These are phyloP conservation scores for Valencia hispanica DNA, from an alignment of 2,797 vertebrate genomes.

Conservation along the genomic window DNA sequence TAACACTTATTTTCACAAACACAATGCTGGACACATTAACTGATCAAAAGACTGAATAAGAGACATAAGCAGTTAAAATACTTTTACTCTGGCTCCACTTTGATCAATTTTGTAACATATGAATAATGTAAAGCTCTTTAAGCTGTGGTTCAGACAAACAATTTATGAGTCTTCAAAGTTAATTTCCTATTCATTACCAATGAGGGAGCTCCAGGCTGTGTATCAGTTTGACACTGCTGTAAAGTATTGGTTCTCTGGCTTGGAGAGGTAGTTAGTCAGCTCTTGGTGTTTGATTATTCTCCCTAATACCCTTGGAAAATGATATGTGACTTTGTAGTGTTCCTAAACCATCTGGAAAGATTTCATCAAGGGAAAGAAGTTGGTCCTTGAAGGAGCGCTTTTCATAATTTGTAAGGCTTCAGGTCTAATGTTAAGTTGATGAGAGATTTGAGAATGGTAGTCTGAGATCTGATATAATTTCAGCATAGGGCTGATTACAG, in stretches of 20 bases:
- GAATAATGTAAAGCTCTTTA: constrained; percentile 50
- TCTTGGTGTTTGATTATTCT: constrained; percentile 56
- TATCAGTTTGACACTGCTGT: constrained; percentile 45
- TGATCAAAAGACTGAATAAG: constrained; percentile 31
- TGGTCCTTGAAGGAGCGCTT: constrained; percentile 39
- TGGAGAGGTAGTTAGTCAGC: constrained; percentile 43
- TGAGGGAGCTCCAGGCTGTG: constrained; percentile 30
- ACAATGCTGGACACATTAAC: constrained; percentile 13
- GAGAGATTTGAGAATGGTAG: constrained; percentile 46
- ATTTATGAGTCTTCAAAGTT: constrained; percentile 51
- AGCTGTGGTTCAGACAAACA: constrained; percentile 40
- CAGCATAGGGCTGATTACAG: constrained; percentile 61
- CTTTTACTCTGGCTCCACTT: constrained; percentile 22
- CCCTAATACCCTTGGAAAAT: constrained; percentile 44
- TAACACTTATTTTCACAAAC: constrained; percentile 8
- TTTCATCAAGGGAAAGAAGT: constrained; percentile 47
- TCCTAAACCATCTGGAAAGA: constrained; percentile 38
- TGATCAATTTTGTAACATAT: constrained; percentile 28
- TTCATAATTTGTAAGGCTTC: constrained; percentile 59
- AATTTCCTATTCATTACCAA: constrained; percentile 55
- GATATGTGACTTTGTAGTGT: constrained; percentile 50
- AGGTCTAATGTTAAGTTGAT: constrained; percentile 60
- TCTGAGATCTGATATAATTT: constrained; percentile 61
- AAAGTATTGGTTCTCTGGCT: constrained; percentile 38
- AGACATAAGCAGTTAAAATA: neutral